These are phyloP conservation scores for Drosophila atroscutellata DNA, from an alignment of 2,888 invertebrate species.

Conservation along the genomic window DNA sequence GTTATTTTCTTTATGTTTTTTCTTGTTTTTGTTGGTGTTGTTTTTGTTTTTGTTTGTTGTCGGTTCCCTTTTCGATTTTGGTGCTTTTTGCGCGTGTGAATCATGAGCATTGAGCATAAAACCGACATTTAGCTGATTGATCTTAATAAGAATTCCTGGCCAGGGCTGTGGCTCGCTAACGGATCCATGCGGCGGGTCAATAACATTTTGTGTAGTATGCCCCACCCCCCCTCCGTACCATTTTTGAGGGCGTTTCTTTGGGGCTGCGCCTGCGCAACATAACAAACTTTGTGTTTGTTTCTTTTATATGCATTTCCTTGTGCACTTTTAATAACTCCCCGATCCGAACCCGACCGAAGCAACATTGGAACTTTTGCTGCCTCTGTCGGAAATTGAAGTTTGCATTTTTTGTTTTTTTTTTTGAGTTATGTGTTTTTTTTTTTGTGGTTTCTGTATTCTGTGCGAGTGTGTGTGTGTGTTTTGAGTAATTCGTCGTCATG, in stretches of 20 bases:
- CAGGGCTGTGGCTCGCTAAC: conserved; percentile 54
- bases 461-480: neutral
- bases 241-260: conserved; percentile 64
- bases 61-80: conserved; percentile 61
- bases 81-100: conserved; percentile 66
- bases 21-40: conserved; percentile 1
- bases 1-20: neutral
- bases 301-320: conserved; percentile 50
- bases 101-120: conserved; percentile 80
- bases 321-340: conserved; percentile 67
- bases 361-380: conserved; percentile 14
- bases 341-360: neutral
- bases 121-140: conserved; percentile 80
- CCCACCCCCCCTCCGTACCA: neutral
- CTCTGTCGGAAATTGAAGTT: conserved; percentile 68
- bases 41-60: conserved; percentile 26
- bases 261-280: conserved; percentile 76
- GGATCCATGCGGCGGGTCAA: conserved; percentile 71
- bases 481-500: conserved; percentile 1
- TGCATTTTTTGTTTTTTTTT: conserved; percentile 34
- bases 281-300: conserved; percentile 73
- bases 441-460: conserved; percentile 1
- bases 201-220: conserved; percentile 56
- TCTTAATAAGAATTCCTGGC: conserved; percentile 76
- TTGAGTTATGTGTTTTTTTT: conserved; percentile 52